These are phyloP conservation scores for Nebria ingens DNA, from an alignment of 1,140 invertebrate species.

Conservation along the genomic window DNA sequence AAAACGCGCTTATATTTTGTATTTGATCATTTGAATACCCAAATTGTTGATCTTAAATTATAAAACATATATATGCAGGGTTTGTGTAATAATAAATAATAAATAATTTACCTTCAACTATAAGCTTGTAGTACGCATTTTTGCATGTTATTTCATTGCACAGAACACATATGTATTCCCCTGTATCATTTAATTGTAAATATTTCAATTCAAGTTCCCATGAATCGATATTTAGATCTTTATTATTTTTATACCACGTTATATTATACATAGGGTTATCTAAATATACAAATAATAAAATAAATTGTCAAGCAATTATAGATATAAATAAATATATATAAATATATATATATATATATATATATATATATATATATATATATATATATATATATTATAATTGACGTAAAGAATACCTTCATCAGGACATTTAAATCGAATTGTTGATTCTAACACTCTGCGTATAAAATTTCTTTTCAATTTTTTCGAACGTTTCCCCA, in stretches of 20 bases:
- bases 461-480: no score
- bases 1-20: background rate
- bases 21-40: background rate
- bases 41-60: background rate
- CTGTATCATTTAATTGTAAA: background rate
- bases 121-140: background rate
- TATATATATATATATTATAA: no score
- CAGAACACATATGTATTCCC: background rate
- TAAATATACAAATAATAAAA: no score
- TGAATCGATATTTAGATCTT: background rate
- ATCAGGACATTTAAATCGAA: background rate
- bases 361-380: no score
- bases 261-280: background rate
- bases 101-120: background rate
- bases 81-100: background rate
- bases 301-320: background rate
- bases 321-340: constrained; percentile 1
- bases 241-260: background rate
- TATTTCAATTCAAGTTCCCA: background rate
- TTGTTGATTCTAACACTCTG: background rate
- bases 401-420: no score
- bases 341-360: no score
- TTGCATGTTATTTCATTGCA: background rate
- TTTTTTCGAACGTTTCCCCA: no score
- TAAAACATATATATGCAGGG: background rate